Base-by-base conservation (phyloP, 2,888 invertebrate genomes). In the Ashinkailepas kermadecensis region DNA sequence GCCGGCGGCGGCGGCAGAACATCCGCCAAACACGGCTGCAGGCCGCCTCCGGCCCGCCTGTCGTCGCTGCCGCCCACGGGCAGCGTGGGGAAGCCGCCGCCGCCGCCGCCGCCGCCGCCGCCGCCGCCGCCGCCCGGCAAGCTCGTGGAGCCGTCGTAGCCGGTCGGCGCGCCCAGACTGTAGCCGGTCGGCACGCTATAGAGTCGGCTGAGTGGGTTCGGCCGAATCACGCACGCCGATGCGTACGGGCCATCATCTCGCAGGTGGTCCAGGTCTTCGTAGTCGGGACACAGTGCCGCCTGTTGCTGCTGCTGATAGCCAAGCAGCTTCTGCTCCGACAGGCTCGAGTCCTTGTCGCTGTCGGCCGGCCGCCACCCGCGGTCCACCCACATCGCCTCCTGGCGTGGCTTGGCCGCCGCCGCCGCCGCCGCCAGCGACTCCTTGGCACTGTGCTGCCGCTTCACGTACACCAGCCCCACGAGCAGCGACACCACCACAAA, bases 331-430 rank as follows among this genome's bases (percentile, higher is more conserved):
- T 74, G 74, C 56, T 74, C 74, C 56, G 74, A 74, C 54, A 74
- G 74, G 18, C 56, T 74, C 18, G 56, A 74, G 74, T 74, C 74
- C 74, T 74, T 74, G 79, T 59, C 79, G 25, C n/a, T 21, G 79
- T 79, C 79, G 23, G 79, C n/a, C 23, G 79, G 58, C 13, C 79
- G 57, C 79, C 79, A 79, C 58, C 79, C 79, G 79, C 79, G 79
- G 58, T 79, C 79, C 79, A 79, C 58, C 79, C 79, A 79, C 58
- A 79, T 57, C 13, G 79, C 57, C 58, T 57, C 59, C 79, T 57
- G 58, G 59, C 58, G 59, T 7, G 11, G 13, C 58, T 23, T 25
- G 12, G 23, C 57, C 1, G 57, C 13, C 4, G 59, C 11, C 59
- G 58, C 13, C 7, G 79, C 58, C 8, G 59, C 23, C 23, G 58